Base-by-base conservation (phyloP, 2,113 vertebrate species). In the Myiopsitta monachus region DNA sequence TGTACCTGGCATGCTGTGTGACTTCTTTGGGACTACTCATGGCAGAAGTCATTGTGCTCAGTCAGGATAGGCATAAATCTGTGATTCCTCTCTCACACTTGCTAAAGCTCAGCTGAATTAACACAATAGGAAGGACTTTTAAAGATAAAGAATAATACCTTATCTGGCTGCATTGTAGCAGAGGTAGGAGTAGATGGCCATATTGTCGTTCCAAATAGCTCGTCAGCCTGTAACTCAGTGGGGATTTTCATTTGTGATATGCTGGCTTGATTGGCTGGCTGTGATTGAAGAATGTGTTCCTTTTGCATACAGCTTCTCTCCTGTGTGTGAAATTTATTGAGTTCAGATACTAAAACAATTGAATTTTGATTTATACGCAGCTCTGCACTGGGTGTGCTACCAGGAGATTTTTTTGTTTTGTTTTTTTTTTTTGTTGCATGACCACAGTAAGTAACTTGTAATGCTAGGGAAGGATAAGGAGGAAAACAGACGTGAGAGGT, bases 91-190 rank as follows among this genome's bases (percentile, higher is more conserved):
- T 92, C 55, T 91, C 7, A 1, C 47, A 21, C 83, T 91, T 87
- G 70, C 89, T 94, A 41, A 43, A 95, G 81, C 94, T 89, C 81
- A 57, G 69, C 70, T 84, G 91, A 85, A 66, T 89, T 81, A 80
- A 74, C 90, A 92, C 47, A 85, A 66, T 94, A 43, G 77, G 47
- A 77, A 62, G 36, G 44, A 64, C 83, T 73, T 96, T 88, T 82
- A 92, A 80, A 89, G 70, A 38, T 76, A 49, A 44, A 63, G 88
- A 90, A 92, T 89, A 96, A 92, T 95, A 75, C 74, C 16, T 95
- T 83, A 59, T 64, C 70, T 94, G 73, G 11, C 92, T 96, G 75
- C 2, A 11, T 87, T 73, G 70, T 63, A 94, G 94, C 39, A 82
- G 88, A 96, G 47, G 54, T 79, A 83, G 74, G 66, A 91, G 52